phyloP scores from a whole-genome alignment of 2,888 invertebrate species.

The Dryobota labecula region DNA sequence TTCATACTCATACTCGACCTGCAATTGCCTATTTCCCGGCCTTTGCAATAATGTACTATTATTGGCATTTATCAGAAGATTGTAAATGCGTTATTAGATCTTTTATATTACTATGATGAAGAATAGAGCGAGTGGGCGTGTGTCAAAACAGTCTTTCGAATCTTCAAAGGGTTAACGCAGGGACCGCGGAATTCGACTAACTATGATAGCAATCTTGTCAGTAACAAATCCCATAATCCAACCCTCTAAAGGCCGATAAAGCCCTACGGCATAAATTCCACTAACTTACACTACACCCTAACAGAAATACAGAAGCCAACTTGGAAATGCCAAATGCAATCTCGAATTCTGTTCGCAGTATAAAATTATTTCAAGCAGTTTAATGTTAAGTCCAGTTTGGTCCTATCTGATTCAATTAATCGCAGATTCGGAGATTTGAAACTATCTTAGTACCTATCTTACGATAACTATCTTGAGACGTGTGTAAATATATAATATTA shows the following conservation, averaged over 20 bases:
- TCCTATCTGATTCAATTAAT: conserved; percentile 56
- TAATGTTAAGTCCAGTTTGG: conserved; percentile 11
- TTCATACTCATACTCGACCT: too few species aligned
- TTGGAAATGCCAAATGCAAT: conserved; percentile 62
- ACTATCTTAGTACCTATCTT: background rate
- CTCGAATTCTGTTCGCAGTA: conserved; percentile 49
- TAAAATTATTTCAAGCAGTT: conserved; percentile 51
- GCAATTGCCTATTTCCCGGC: too few species aligned
- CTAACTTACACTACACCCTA: conserved; percentile 58
- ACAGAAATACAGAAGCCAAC: conserved; percentile 58
- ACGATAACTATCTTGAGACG: conserved; percentile 10
- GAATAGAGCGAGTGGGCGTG: background rate
- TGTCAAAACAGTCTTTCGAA: background rate
- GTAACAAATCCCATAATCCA: background rate
- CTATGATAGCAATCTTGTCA: background rate
- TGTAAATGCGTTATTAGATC: background rate
- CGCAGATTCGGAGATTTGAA: conserved; percentile 38
- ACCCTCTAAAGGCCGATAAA: background rate
- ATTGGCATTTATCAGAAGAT: too few species aligned
- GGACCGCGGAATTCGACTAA: background rate
- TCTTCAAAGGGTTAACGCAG: background rate
- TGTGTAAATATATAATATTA: too few species aligned
- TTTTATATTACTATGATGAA: background rate
- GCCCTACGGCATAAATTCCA: background rate
- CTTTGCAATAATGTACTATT: too few species aligned